Evolutionary conservation across 2,797 vertebrate species (phyloP).

Genomic region (Myotis vivesi): DNA sequence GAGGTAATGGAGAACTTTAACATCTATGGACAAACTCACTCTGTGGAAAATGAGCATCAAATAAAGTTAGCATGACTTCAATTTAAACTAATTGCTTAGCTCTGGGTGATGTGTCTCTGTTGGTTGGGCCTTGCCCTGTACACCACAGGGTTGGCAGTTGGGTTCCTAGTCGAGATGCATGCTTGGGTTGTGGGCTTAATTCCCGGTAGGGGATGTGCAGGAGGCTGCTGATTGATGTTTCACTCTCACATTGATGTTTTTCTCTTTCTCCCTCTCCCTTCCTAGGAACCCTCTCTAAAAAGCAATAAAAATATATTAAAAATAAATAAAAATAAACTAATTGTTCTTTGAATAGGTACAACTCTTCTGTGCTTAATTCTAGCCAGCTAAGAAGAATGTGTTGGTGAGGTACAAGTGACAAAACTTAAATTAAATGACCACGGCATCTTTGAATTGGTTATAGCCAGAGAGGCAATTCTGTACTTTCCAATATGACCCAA

Average conservation of each 20-base stretch:
- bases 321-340: slow-evolving; percentile 12
- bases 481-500: neutral
- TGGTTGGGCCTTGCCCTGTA: neutral
- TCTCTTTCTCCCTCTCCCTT: neutral
- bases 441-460: neutral
- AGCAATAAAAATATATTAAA: neutral
- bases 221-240: neutral
- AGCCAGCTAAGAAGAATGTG: slow-evolving; percentile 54
- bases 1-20: neutral
- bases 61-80: slow-evolving; percentile 51
- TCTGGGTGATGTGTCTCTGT: neutral
- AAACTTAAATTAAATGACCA: slow-evolving; percentile 28
- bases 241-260: neutral
- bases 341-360: slow-evolving; percentile 49
- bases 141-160: neutral
- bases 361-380: slow-evolving; percentile 28
- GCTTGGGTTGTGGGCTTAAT: neutral
- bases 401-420: slow-evolving; percentile 56
- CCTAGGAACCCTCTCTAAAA: neutral
- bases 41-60: slow-evolving; percentile 31
- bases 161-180: neutral
- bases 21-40: slow-evolving; percentile 36
- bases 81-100: slow-evolving; percentile 46
- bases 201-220: neutral
- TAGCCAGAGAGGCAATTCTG: slow-evolving; percentile 5